Evolutionary conservation across 2,888 invertebrate genomes (phyloP), one percentile per base, ranked within the genome.

Genomic region (Margaritifera margaritifera): DNA sequence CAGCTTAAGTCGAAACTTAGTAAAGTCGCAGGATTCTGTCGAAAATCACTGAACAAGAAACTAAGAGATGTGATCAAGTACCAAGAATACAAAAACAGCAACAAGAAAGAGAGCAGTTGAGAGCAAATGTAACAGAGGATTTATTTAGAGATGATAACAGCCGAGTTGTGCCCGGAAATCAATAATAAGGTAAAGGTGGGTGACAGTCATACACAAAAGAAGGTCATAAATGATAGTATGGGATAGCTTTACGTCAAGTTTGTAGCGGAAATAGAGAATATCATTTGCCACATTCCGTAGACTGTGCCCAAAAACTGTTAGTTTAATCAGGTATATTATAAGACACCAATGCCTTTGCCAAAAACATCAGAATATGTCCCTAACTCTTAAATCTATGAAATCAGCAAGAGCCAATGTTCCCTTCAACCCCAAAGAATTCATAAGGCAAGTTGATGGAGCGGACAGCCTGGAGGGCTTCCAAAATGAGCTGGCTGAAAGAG

Each of bases 331-430:
- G 54, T 63, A 51, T 53, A 51, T 64, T 6, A 60, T 24, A 15
- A 11, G 68, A 19, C 68, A 68, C 53, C 57, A 52, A 22, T 71
- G 71, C 24, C 51, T 71, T 20, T 71, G 68, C 53, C 62, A 61
- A 24, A 72, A 63, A 20, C 72, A 72, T 22, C 66, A 69, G 22
- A 72, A 69, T 20, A 59, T 72, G 64, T 54, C 69, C 15, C 24
- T 72, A 22, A 31, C 27, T 6, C 52, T 67, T n/a, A 64, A 62
- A 58, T 22, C 42, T 18, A 25, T 72, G 51, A 64, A 54, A 51
- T 56, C 19, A 22, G 56, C n/a, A 11, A 62, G 64, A n/a, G 62
- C 27, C 15, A 60, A 25, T 24, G 53, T 61, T 6, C 22, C 58
- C 0, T 20, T 58, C 19, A 72, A 64, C 24, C 68, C 68, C 0